phyloP scores from a whole-genome alignment of 1,140 invertebrate genomes.

The Bombus waltoni region DNA sequence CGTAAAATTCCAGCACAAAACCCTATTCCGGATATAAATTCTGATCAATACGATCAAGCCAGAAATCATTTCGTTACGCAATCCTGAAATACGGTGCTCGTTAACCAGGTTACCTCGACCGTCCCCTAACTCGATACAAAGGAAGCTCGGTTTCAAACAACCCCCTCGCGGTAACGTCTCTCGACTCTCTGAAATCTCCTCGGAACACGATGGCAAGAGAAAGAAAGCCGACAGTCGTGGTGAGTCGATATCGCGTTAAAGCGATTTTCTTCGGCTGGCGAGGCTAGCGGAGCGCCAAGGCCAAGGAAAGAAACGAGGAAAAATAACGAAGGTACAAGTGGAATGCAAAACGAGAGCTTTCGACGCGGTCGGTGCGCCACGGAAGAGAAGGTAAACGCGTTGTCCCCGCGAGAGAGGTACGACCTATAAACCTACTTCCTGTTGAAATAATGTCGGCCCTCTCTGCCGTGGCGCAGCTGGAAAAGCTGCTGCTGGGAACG shows the following conservation, averaged over 20 bases:
- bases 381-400: conserved; percentile 19
- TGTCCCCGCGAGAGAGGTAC: conserved; percentile 48
- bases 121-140: neutral
- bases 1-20: neutral
- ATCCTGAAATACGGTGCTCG: neutral
- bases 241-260: conserved; percentile 13
- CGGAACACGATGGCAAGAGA: neutral
- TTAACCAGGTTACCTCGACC: neutral
- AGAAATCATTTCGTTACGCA: neutral
- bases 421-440: conserved; percentile 65
- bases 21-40: neutral
- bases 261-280: neutral
- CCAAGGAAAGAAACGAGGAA: conserved; percentile 36
- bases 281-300: conserved; percentile 19
- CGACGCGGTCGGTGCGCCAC: conserved; percentile 40
- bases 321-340: conserved; percentile 37
- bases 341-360: conserved; percentile 49
- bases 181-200: no score
- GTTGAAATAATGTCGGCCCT: conserved; percentile 57
- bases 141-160: neutral
- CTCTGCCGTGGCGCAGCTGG: conserved; percentile 1
- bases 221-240: no score
- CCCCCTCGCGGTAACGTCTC: neutral
- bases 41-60: neutral
- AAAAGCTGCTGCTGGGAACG: conserved; percentile 31